Conservation (phyloP, 35 echinoderm and acorn worm species). For the Patiria miniata region DNA sequence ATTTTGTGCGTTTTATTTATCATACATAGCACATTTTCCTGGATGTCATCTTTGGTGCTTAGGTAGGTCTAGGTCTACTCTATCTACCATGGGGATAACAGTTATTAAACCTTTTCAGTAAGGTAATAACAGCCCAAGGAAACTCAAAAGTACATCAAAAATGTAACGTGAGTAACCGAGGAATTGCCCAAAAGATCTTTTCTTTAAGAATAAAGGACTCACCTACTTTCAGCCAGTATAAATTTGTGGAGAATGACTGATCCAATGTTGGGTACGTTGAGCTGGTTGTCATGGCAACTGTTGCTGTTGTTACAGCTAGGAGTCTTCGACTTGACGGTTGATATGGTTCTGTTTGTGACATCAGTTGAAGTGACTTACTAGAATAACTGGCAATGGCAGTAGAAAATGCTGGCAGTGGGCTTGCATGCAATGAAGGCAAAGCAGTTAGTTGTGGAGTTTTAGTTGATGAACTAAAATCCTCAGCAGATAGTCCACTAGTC, state of each 20-base stretch:
- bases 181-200: too few relatives aligned
- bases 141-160: too few relatives aligned
- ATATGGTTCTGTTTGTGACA: background rate
- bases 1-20: too few relatives aligned
- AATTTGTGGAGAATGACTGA: background rate
- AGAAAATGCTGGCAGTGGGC: background rate
- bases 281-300: conserved; percentile 1
- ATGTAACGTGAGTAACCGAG: too few relatives aligned
- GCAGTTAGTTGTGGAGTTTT: background rate
- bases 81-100: too few relatives aligned
- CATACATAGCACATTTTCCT: too few relatives aligned
- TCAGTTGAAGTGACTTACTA: background rate
- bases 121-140: too few relatives aligned
- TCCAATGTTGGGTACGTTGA: conserved; percentile 1
- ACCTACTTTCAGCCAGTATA: background rate
- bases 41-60: too few relatives aligned
- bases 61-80: too few relatives aligned
- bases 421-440: background rate
- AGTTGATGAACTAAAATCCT: background rate
- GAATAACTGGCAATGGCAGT: background rate
- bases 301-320: background rate
- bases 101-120: too few relatives aligned
- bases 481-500: too few relatives aligned
- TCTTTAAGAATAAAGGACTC: too few relatives aligned
- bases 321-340: background rate